A percentile compares a stretch with the other conserved stretches of the same genome.
phyloP scores from a whole-genome alignment of 2,797 vertebrate genomes.

The Premnoplex brunnescens region DNA sequence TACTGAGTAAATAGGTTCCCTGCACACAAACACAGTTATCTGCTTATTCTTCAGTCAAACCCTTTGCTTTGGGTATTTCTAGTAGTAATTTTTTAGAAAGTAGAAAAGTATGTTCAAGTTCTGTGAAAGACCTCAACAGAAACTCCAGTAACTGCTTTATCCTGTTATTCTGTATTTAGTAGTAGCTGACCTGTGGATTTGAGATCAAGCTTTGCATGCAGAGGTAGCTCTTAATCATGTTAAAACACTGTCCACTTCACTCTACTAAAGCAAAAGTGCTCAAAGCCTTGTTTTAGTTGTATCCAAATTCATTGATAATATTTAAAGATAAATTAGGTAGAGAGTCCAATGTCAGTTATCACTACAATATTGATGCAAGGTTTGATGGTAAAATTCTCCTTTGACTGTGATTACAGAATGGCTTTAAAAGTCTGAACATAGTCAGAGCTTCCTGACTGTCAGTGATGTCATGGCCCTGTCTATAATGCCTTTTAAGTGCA shows the following conservation, averaged over 20 bases:
- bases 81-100: neutral
- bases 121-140: neutral
- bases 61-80: constrained; percentile 25
- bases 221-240: neutral
- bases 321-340: constrained; percentile 2
- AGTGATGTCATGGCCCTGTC: neutral
- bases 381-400: constrained; percentile 9
- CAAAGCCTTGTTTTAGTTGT: neutral
- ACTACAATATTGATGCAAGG: neutral
- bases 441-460: constrained; percentile 11
- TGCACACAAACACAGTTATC: neutral
- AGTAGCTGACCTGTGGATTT: neutral
- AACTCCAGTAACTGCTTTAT: neutral
- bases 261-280: neutral
- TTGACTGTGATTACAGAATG: neutral
- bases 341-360: neutral
- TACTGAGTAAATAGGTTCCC: neutral
- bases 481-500: constrained; percentile 26
- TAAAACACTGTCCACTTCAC: neutral
- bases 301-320: neutral
- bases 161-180: neutral
- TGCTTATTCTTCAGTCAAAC: neutral
- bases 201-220: neutral
- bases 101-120: neutral
- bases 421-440: constrained; percentile 22